Conservation (phyloP, 2,797 vertebrate genomes). For the Discoglossus pictus region DNA sequence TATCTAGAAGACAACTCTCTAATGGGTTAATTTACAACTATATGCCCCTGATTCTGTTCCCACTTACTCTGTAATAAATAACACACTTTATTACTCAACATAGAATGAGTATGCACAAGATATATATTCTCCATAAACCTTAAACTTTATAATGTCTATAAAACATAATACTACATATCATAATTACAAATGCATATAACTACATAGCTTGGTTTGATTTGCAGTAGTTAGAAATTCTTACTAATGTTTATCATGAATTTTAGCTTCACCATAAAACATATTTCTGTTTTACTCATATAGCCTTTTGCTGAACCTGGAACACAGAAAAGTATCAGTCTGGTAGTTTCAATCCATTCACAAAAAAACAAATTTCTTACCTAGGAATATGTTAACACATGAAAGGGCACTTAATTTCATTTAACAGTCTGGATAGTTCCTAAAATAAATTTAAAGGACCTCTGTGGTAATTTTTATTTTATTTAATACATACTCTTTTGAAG, state of each 20-base stretch:
- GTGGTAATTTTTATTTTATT: too few relatives aligned
- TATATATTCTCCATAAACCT: conserved; percentile 21
- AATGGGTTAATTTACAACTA: not conserved
- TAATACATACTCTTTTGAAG: too few relatives aligned
- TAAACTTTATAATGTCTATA: too few relatives aligned
- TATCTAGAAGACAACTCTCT: too few relatives aligned
- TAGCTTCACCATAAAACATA: not conserved
- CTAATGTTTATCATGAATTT: not conserved
- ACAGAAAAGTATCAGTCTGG: not conserved
- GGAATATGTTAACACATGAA: too few relatives aligned
- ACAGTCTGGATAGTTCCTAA: too few relatives aligned
- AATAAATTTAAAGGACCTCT: too few relatives aligned
- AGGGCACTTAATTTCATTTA: too few relatives aligned
- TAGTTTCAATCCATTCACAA: too few relatives aligned
- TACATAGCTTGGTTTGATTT: conserved; percentile 5
- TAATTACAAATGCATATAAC: not conserved
- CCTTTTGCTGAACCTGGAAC: conserved; percentile 17
- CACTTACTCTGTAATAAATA: conserved; percentile 25
- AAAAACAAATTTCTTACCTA: too few relatives aligned
- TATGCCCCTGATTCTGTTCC: conserved; percentile 16
- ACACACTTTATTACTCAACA: not conserved
- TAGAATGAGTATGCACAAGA: not conserved
- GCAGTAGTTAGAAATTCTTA: not conserved
- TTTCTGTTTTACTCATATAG: conserved; percentile 10
- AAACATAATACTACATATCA: not conserved